Evolutionary conservation across 2,888 invertebrate genomes (phyloP).

Genomic region (Busseola fusca): DNA sequence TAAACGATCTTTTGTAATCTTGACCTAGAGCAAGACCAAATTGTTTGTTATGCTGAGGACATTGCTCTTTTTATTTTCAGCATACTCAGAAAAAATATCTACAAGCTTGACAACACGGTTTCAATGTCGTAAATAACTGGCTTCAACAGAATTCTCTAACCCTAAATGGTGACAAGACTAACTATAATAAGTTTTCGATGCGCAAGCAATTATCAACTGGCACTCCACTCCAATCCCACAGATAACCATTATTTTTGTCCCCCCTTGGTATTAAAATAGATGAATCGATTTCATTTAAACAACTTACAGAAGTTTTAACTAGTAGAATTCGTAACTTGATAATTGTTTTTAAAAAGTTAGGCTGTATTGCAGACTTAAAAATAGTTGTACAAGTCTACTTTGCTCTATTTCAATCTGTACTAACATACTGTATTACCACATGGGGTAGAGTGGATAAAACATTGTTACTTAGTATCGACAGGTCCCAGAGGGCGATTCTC

Average conservation of each 20-base stretch:
- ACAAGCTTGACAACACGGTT: not conserved
- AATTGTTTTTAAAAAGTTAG: not conserved
- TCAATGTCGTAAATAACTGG: too few relatives aligned
- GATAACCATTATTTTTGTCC: not conserved
- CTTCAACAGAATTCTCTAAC: too few relatives aligned
- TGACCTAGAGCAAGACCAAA: too few relatives aligned
- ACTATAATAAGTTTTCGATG: too few relatives aligned
- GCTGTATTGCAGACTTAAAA: not conserved
- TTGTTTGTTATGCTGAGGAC: too few relatives aligned
- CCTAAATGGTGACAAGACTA: too few relatives aligned
- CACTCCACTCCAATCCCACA: not conserved
- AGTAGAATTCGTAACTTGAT: not conserved
- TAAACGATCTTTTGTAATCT: too few relatives aligned
- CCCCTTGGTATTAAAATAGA: too few relatives aligned
- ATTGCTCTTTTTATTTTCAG: not conserved
- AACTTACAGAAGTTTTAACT: not conserved
- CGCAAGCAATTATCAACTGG: not conserved
- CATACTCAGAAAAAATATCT: not conserved
- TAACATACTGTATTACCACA: too few relatives aligned
- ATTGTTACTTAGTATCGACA: too few relatives aligned
- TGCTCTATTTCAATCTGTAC: not conserved
- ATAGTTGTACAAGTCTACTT: not conserved
- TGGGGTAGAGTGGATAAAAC: too few relatives aligned
- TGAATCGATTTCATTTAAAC: not conserved
- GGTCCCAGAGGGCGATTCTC: too few relatives aligned